Base-by-base conservation (phyloP, 2,888 invertebrate genomes). In the Euplagia quadripunctaria region DNA sequence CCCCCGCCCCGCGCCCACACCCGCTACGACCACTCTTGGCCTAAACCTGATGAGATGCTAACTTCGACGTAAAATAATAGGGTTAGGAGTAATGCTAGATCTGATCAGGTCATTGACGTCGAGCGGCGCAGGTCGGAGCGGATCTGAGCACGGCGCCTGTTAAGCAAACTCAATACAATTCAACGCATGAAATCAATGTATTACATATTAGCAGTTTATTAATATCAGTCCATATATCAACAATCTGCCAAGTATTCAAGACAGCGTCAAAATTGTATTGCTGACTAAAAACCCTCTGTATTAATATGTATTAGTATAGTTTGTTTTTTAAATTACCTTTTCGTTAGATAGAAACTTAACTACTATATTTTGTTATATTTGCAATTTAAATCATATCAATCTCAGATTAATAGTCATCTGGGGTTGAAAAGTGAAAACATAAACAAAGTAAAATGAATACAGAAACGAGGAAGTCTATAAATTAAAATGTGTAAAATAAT, bases 1-100 rank as follows among this genome's bases (percentile, higher is more conserved):
- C 91, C 94, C 95, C 95, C 94, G 93, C 95, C 95, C 94, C 93
- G 94, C 95, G 93, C 93, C 90, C 95, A 91, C 85, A 91, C 84
- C 88, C 93, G 94, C 93, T 80, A 87, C 94, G 94, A 89, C 95
- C 90, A 92, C 95, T 91, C 92, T 89, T 79, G 84, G 90, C 89
- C 89, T 89, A 90, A 87, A 94, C 94, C 93, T 85, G 89, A 92
- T 90, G 84, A 96, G 95, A 95, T 81, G 79, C 93, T 83, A 89
- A 94, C 93, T 87, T 86, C 46, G 9, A 67, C 58, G 73, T 51
- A 69, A 2, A 55, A 31, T 78, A 77, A 52, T 70, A 70, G 74
- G 71, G 69, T 14, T 63, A 55, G n/a, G 71, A 74, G 64, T 70
- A 83, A 75, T 74, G 90, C 86, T 87, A 88, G 93, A 85, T 94